Conservation (phyloP, 2,113 vertebrate species). For the Castor canadensis region DNA sequence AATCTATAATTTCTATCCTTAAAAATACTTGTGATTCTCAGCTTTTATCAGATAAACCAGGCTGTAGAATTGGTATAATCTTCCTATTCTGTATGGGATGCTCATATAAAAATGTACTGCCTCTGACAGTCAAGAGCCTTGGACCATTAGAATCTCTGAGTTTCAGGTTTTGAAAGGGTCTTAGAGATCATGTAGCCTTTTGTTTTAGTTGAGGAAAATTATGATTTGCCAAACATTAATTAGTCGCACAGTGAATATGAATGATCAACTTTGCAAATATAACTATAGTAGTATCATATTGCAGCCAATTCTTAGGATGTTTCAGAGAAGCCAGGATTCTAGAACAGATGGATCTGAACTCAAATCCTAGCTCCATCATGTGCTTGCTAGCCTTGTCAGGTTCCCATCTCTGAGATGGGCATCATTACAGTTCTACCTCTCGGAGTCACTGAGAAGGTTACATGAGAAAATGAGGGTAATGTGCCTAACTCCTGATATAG, state of each 20-base stretch:
- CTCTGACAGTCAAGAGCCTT: not conserved
- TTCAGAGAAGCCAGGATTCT: not conserved
- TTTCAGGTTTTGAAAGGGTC: not conserved
- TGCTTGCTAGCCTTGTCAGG: not conserved
- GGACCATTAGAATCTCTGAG: not conserved
- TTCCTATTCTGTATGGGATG: not conserved
- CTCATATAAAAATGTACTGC: not conserved
- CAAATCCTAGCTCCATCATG: not conserved
- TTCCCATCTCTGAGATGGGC: not conserved
- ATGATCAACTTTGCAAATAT: not conserved
- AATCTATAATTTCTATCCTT: constrained; percentile 1
- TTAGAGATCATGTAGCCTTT: not conserved
- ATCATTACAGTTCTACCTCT: not conserved
- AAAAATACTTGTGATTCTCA: not conserved
- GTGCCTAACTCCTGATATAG: not conserved
- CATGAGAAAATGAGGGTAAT: not conserved
- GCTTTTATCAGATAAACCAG: not conserved
- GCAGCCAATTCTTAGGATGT: not conserved
- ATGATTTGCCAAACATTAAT: not conserved
- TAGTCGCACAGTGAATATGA: not conserved
- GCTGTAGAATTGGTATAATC: not conserved
- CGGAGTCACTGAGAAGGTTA: not conserved
- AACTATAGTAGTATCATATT: not conserved
- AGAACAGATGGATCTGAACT: not conserved
- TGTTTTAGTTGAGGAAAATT: not conserved